phyloP scores from a whole-genome alignment of 1,140 invertebrate species.

The Teleopsis dalmanni region DNA sequence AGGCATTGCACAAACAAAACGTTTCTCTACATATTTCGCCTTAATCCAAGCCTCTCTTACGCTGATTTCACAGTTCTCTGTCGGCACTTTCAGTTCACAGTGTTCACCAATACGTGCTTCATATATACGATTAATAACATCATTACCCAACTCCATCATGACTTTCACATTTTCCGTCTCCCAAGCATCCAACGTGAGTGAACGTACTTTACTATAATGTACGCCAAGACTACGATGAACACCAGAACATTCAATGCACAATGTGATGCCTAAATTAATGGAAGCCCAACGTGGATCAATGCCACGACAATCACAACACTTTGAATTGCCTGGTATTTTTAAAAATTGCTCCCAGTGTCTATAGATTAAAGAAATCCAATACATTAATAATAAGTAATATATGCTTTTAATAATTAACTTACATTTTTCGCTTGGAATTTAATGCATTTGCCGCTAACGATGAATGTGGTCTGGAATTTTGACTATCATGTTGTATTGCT shows the following conservation, averaged over 20 bases:
- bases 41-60: conserved; percentile 71
- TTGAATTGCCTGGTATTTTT: conserved; percentile 79
- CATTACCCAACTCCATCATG: conserved; percentile 89
- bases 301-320: conserved; percentile 83
- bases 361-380: conserved; percentile 9
- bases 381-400: not conserved
- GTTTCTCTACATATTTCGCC: conserved; percentile 64
- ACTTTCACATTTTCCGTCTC: conserved; percentile 92
- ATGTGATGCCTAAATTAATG: conserved; percentile 91
- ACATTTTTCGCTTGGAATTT: conserved; percentile 38
- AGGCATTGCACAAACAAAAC: conserved; percentile 49
- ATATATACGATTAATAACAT: conserved; percentile 82
- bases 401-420: conserved; percentile 14
- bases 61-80: conserved; percentile 64
- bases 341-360: conserved; percentile 68
- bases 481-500: conserved; percentile 60
- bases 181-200: conserved; percentile 92
- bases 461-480: conserved; percentile 31
- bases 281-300: conserved; percentile 91
- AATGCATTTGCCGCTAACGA: conserved; percentile 26
- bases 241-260: conserved; percentile 94
- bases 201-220: conserved; percentile 93
- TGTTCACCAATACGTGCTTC: conserved; percentile 65
- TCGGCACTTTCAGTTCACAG: conserved; percentile 54
- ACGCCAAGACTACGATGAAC: conserved; percentile 93